Evolutionary conservation across 2,113 vertebrate genomes (phyloP).

Genomic region (Echinops telfairi): DNA sequence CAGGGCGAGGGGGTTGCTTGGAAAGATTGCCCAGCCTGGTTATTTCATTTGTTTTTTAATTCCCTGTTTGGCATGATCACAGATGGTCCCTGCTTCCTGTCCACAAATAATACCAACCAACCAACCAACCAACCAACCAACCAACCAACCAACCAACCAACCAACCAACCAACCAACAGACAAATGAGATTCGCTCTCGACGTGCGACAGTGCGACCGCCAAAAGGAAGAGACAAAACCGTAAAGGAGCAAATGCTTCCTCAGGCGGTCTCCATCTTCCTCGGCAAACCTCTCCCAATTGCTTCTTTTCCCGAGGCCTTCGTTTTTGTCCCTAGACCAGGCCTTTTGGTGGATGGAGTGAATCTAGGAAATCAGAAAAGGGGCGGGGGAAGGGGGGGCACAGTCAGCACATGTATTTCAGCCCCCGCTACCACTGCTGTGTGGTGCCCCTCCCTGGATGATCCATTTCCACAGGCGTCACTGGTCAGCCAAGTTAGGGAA

Average conservation of each 20-base stretch:
- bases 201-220: background rate
- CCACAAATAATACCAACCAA: background rate
- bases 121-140: background rate
- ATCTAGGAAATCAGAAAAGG: background rate
- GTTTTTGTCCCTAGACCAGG: background rate
- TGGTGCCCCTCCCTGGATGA: background rate
- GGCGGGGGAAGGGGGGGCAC: background rate
- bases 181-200: background rate
- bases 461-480: background rate
- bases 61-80: background rate
- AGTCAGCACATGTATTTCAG: background rate
- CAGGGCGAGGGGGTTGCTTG: background rate
- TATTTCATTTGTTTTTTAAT: background rate
- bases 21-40: background rate
- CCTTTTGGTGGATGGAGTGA: constrained; percentile 1
- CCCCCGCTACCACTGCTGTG: fast-evolving
- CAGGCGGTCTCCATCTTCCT: constrained; percentile 32
- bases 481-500: background rate
- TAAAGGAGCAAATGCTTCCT: background rate
- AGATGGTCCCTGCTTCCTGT: background rate
- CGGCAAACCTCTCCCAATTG: background rate
- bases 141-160: background rate
- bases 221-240: background rate
- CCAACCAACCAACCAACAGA: background rate
- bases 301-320: constrained; percentile 26